phyloP scores from a whole-genome alignment of 2,888 invertebrate species.

The Celastrina argiolus region DNA sequence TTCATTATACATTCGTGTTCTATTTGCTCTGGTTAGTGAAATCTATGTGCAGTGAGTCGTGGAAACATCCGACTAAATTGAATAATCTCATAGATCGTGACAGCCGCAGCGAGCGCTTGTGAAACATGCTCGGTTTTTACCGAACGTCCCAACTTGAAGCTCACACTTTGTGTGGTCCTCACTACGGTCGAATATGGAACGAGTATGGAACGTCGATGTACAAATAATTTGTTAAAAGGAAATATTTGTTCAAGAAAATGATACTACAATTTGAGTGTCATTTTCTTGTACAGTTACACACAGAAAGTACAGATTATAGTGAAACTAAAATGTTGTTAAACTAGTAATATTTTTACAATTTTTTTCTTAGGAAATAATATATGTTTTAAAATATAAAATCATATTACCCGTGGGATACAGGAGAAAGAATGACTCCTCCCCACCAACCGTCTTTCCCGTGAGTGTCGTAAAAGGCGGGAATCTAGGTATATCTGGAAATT shows the following conservation, averaged over 20 bases:
- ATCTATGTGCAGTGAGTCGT: constrained; percentile 27
- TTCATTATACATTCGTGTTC: constrained; percentile 28
- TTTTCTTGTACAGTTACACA: neutral
- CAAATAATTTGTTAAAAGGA: neutral
- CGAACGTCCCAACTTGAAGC: constrained; percentile 18
- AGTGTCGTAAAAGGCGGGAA: too few species aligned
- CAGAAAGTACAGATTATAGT: too few species aligned
- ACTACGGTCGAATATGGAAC: neutral
- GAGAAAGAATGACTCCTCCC: too few species aligned
- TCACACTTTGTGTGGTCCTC: constrained; percentile 32
- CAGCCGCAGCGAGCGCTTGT: constrained; percentile 25
- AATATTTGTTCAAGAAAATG: constrained; percentile 9
- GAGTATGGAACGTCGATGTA: neutral
- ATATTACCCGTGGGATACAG: too few species aligned
- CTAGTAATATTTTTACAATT: too few species aligned
- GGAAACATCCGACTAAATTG: constrained; percentile 28
- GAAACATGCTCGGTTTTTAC: constrained; percentile 26
- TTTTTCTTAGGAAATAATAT: too few species aligned
- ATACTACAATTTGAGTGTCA: neutral
- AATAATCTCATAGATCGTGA: constrained; percentile 33
- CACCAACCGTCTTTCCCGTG: too few species aligned
- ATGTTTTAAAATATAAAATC: too few species aligned
- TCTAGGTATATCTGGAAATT: too few species aligned
- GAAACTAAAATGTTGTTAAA: too few species aligned
- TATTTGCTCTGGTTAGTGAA: constrained; percentile 30